Conservation (phyloP, 1,140 invertebrate species). For the Elymnias hypermnestra region DNA sequence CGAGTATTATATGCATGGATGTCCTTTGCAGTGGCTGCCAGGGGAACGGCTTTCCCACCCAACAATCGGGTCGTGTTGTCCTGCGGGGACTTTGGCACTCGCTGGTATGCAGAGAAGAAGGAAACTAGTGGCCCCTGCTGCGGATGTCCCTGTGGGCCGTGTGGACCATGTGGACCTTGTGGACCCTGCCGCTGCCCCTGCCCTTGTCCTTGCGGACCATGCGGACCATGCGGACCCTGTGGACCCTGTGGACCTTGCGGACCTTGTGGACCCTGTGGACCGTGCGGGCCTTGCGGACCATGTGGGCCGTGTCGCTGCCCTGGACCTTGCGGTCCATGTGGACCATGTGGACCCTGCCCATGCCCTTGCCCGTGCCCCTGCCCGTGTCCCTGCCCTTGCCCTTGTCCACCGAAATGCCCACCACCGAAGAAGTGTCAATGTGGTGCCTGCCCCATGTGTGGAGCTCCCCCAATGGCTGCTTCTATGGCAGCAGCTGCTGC, state of each 20-base stretch:
- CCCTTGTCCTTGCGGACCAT: conserved; percentile 19
- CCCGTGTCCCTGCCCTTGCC: conserved; percentile 21
- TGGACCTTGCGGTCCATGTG: conserved; percentile 34
- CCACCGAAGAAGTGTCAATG: not conserved
- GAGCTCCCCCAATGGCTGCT: not conserved
- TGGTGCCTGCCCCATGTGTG: conserved; percentile 10
- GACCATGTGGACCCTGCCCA: conserved; percentile 18
- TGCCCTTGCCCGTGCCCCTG: conserved; percentile 18
- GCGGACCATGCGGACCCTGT: conserved; percentile 21
- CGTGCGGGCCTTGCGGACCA: conserved; percentile 45
- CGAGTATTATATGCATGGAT: conserved; percentile 60
- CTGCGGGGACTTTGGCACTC: conserved; percentile 51
- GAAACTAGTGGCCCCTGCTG: conserved; percentile 34
- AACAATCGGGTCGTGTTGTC: conserved; percentile 22
- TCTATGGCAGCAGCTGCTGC: not conserved
- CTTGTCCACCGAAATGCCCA: conserved; percentile 20
- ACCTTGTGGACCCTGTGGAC: conserved; percentile 15
- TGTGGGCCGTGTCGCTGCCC: conserved; percentile 53
- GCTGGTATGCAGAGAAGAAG: conserved; percentile 26
- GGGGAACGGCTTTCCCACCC: conserved; percentile 15
- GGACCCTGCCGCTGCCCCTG: conserved; percentile 12
- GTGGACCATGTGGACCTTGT: conserved; percentile 14
- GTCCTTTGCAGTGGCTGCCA: conserved; percentile 52
- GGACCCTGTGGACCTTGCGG: conserved; percentile 18
- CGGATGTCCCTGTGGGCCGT: conserved; percentile 13